Conservation (phyloP, 1,140 invertebrate genomes). For the Lethrus apterus region DNA sequence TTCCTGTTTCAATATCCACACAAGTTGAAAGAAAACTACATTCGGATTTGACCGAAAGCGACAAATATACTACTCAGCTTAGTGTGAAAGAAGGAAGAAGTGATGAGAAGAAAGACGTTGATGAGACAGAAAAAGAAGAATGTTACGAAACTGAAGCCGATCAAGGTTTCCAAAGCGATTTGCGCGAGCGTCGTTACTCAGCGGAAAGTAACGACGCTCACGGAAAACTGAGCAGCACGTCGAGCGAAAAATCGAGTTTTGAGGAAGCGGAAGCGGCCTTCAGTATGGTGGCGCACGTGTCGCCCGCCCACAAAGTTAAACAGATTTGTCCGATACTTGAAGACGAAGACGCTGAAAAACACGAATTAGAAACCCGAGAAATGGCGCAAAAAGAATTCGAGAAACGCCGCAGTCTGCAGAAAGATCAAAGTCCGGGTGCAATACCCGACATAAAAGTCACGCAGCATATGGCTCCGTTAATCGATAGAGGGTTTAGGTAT, state of each 20-base stretch:
- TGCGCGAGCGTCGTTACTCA: slow-evolving; percentile 32
- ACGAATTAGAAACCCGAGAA: slow-evolving; percentile 43
- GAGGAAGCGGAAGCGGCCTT: slow-evolving; percentile 47
- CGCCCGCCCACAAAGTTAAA: slow-evolving; percentile 38
- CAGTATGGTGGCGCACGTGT: slow-evolving; percentile 42
- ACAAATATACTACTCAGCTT: slow-evolving; percentile 36
- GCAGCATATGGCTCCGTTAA: slow-evolving; percentile 50
- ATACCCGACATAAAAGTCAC: slow-evolving; percentile 66
- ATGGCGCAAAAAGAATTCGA: slow-evolving; percentile 44
- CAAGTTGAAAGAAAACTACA: slow-evolving; percentile 22
- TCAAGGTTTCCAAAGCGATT: slow-evolving; percentile 38
- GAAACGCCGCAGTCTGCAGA: slow-evolving; percentile 37
- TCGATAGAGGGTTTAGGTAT: slow-evolving; percentile 44
- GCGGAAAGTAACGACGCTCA: slow-evolving; percentile 30
- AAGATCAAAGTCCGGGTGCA: slow-evolving; percentile 43
- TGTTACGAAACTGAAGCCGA: slow-evolving; percentile 41
- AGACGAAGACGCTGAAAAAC: slow-evolving; percentile 47
- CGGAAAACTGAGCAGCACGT: slow-evolving; percentile 36
- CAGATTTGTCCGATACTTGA: slow-evolving; percentile 47
- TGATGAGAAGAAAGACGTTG: slow-evolving; percentile 42
- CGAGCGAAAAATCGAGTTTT: slow-evolving; percentile 40
- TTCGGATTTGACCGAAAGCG: slow-evolving; percentile 35
- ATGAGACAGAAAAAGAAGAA: slow-evolving; percentile 41
- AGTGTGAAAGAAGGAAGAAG: slow-evolving; percentile 42
- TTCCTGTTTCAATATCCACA: slow-evolving; percentile 18